phyloP scores from a whole-genome alignment of 2,797 vertebrate genomes.

The Anabacerthia variegaticeps region DNA sequence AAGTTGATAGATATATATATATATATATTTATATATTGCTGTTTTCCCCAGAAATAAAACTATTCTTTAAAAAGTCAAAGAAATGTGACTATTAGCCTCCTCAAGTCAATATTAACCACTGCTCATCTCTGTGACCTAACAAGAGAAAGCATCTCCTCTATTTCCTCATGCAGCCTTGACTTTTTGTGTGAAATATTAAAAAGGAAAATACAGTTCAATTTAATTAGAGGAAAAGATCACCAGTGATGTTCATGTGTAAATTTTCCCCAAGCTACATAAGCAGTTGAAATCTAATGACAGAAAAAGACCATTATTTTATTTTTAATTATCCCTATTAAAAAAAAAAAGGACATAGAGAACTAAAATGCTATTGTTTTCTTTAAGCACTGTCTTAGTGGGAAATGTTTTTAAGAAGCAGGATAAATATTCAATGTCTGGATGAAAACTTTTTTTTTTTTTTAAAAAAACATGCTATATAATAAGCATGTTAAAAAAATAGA shows the following conservation, averaged over 20 bases:
- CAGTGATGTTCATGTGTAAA: not conserved
- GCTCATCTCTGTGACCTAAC: not conserved
- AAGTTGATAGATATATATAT: not conserved
- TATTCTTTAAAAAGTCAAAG: not conserved
- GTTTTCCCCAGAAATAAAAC: conserved; percentile 27
- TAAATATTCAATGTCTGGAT: not conserved
- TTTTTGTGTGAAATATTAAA: conserved; percentile 21
- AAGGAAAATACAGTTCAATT: conserved; percentile 10
- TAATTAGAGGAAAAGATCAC: not conserved
- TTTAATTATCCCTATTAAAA: conserved; percentile 4
- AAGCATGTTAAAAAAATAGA: not conserved
- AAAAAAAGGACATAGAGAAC: not conserved
- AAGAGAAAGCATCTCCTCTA: not conserved
- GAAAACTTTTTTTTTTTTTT: not conserved
- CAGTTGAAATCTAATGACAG: not conserved
- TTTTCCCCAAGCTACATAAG: not conserved
- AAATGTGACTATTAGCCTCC: conserved; percentile 17
- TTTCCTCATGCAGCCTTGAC: not conserved
- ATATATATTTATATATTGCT: not conserved
- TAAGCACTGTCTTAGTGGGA: not conserved
- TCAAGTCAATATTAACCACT: conserved; percentile 15
- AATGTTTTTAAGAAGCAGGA: not conserved
- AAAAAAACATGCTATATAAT: not conserved
- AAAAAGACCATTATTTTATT: not conserved
- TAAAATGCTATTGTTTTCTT: not conserved